Percentiles rank a stretch among this genome's conserved stretches.
These are phyloP conservation scores for Epinephelus cyanopodus DNA, from an alignment of 2,113 vertebrate genomes.

Conservation along the genomic window DNA sequence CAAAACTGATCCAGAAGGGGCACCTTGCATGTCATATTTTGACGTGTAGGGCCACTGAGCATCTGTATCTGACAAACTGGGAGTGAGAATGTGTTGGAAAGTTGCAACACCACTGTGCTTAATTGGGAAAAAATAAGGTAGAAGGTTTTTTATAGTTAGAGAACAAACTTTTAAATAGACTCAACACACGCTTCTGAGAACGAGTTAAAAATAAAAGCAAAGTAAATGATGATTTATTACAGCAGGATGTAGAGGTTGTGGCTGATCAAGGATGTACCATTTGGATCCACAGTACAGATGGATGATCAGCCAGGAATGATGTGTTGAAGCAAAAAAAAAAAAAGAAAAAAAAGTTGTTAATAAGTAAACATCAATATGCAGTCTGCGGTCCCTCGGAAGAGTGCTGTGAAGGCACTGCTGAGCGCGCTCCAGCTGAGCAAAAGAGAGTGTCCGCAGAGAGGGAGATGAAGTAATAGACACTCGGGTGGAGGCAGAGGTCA, in stretches of 20 bases:
- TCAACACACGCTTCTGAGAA: not conserved
- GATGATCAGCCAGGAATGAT: not conserved
- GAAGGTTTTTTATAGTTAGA: not conserved
- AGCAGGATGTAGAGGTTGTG: not conserved
- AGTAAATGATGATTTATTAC: not conserved
- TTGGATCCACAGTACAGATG: not conserved
- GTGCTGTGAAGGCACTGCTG: not conserved
- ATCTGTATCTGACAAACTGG: too few relatives aligned
- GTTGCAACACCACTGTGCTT: not conserved
- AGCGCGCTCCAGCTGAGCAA: not conserved
- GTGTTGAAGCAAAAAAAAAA: not conserved
- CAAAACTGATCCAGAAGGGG: too few relatives aligned
- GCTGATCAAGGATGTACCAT: not conserved
- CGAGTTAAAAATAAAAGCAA: not conserved
- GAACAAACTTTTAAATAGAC: not conserved
- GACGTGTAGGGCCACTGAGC: too few relatives aligned
- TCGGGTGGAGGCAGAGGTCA: conserved; percentile 38
- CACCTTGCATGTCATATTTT: too few relatives aligned
- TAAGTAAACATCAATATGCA: not conserved
- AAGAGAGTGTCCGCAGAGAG: conserved; percentile 6
- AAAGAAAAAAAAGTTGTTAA: not conserved
- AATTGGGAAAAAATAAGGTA: not conserved
- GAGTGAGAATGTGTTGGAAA: too few relatives aligned
- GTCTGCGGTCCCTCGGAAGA: not conserved
- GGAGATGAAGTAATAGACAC: conserved; percentile 31